Evolutionary conservation across 1,140 invertebrate species (phyloP).

Genomic region (Bombus haemorrhoidalis): DNA sequence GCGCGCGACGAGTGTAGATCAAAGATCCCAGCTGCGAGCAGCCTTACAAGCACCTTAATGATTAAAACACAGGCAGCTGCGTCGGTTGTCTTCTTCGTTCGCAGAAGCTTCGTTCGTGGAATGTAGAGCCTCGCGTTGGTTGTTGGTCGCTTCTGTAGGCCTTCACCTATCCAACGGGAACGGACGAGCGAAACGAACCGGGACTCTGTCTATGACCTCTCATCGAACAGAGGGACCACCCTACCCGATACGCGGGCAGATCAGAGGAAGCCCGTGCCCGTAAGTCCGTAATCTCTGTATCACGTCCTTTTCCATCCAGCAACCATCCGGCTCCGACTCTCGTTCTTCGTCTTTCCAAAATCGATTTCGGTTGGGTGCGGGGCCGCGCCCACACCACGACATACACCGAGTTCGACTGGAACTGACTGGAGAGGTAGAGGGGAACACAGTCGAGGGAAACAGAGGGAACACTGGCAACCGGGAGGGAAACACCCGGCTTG

Average conservation of each 20-base stretch:
- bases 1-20: slow-evolving; percentile 39
- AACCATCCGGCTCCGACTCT: slow-evolving; percentile 45
- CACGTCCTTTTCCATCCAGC: slow-evolving; percentile 68
- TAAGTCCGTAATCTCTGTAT: slow-evolving; percentile 76
- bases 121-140: not conserved
- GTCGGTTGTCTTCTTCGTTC: slow-evolving; percentile 11
- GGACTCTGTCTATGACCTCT: slow-evolving; percentile 40
- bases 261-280: slow-evolving; percentile 71
- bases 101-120: not conserved
- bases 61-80: slow-evolving; percentile 40
- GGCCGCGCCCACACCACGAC: slow-evolving; percentile 78
- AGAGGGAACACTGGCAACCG: not conserved
- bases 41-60: slow-evolving; percentile 49
- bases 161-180: slow-evolving; percentile 3
- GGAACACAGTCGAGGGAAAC: slow-evolving; percentile 15
- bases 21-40: slow-evolving; percentile 44
- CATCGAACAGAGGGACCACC: slow-evolving; percentile 50
- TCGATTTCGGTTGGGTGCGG: slow-evolving; percentile 77
- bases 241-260: slow-evolving; percentile 71
- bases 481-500: slow-evolving; percentile 2
- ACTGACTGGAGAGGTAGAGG: slow-evolving; percentile 27
- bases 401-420: slow-evolving; percentile 68
- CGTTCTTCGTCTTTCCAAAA: slow-evolving; percentile 79
- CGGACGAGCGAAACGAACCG: not conserved
- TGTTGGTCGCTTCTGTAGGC: slow-evolving; percentile 15